phyloP scores from a whole-genome alignment of 2,888 invertebrate genomes.

The Parnassius orleans region DNA sequence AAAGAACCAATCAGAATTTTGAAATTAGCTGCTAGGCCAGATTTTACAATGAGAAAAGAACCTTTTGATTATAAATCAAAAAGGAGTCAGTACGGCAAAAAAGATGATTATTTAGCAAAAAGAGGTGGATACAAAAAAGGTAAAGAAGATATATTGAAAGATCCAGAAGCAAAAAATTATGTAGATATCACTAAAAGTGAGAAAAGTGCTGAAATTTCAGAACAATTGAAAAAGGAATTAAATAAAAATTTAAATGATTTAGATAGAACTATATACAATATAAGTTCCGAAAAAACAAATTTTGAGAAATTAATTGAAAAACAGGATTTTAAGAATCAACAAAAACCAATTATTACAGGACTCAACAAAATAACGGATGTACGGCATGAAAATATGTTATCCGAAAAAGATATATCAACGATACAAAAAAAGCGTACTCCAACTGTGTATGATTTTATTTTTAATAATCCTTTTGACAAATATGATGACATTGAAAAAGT shows the following conservation, averaged over 20 bases:
- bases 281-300: conserved; percentile 4
- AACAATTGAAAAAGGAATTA: conserved; percentile 18
- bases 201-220: conserved; percentile 4
- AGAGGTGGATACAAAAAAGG: conserved; percentile 18
- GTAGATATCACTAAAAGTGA: neutral
- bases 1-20: conserved; percentile 15
- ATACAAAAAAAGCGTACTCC: conserved; percentile 30
- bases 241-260: conserved; percentile 15
- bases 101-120: conserved; percentile 18
- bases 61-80: conserved; percentile 25
- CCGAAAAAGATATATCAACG: conserved; percentile 20
- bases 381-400: conserved; percentile 4
- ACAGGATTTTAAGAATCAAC: neutral
- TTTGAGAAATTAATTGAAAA: conserved; percentile 4
- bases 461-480: conserved; percentile 31
- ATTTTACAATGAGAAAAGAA: conserved; percentile 19
- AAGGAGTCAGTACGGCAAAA: conserved; percentile 21
- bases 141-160: conserved; percentile 11
- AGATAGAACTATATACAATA: conserved; percentile 5
- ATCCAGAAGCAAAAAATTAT: conserved; percentile 1
- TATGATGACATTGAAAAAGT: conserved; percentile 35
- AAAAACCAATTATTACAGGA: neutral
- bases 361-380: neutral
- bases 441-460: conserved; percentile 39
- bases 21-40: conserved; percentile 9